Evolutionary conservation across 2,888 invertebrate genomes (phyloP).

Genomic region (Falcaria lacertinaria): DNA sequence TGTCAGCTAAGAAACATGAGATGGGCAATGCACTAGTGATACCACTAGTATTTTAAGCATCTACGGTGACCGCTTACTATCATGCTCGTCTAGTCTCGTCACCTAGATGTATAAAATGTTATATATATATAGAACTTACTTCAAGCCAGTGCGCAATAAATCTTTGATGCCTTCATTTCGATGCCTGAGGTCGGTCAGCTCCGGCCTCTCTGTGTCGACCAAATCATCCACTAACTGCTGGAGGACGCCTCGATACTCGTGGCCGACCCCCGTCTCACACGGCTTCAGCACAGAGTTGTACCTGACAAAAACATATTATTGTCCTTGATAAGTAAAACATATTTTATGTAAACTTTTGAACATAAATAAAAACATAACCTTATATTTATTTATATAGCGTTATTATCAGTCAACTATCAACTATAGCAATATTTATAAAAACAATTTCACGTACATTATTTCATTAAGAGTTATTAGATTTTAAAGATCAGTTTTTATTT

Average conservation of each 20-base stretch:
- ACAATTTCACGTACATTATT: too few relatives aligned
- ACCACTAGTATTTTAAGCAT: too few relatives aligned
- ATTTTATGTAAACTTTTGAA: too few relatives aligned
- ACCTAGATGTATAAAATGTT: not conserved
- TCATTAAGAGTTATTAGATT: too few relatives aligned
- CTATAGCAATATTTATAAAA: too few relatives aligned
- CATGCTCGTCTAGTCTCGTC: too few relatives aligned
- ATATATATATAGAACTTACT: constrained; percentile 58
- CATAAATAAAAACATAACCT: too few relatives aligned
- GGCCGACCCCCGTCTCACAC: constrained; percentile 66
- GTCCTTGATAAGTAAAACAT: not conserved
- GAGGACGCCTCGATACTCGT: constrained; percentile 74
- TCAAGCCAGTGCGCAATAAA: constrained; percentile 74
- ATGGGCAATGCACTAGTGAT: too few relatives aligned
- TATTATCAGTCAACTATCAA: too few relatives aligned
- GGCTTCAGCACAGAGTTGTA: constrained; percentile 71
- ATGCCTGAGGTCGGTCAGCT: constrained; percentile 79
- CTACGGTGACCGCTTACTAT: not conserved
- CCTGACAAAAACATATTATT: constrained; percentile 26
- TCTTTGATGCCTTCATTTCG: constrained; percentile 81
- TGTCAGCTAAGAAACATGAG: too few relatives aligned
- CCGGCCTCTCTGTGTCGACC: constrained; percentile 77
- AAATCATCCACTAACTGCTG: constrained; percentile 81
- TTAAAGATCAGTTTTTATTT: too few relatives aligned
- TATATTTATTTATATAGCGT: too few relatives aligned